phyloP scores from a whole-genome alignment of 2,113 vertebrate species.

The Mesocricetus auratus region DNA sequence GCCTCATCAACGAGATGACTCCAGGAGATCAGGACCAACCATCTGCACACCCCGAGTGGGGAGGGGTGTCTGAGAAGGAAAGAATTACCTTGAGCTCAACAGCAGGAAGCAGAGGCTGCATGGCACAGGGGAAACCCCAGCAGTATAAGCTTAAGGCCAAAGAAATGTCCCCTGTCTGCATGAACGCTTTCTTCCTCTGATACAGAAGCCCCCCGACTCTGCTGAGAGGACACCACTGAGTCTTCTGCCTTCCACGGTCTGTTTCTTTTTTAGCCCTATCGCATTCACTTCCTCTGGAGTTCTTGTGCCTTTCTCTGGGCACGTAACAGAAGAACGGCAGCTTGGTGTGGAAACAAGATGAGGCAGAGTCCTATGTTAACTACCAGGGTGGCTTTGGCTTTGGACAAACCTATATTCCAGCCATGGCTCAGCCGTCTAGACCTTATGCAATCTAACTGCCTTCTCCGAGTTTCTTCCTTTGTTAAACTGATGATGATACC shows the following conservation, averaged over 20 bases:
- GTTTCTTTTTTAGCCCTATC: rapidly evolving
- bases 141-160: background rate
- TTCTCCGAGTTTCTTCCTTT: conserved; percentile 20
- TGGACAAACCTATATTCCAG: background rate
- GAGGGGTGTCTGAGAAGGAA: background rate
- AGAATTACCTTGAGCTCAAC: conserved; percentile 40
- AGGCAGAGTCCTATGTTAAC: background rate
- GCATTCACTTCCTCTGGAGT: background rate
- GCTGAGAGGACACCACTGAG: background rate
- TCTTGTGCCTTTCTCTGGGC: background rate
- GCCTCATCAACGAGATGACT: conserved; percentile 66
- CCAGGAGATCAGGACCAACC: conserved; percentile 51
- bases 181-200: background rate
- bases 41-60: background rate
- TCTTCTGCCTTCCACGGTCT: background rate
- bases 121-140: background rate
- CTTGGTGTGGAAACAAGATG: background rate
- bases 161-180: background rate
- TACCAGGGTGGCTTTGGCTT: background rate
- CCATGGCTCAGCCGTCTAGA: background rate
- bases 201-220: background rate
- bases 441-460: background rate
- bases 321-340: background rate
- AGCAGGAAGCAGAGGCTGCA: background rate
- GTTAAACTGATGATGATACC: background rate